Evolutionary conservation across 2,888 invertebrate genomes (phyloP), one percentile per base, ranked within the genome.

Genomic region (Acrobasis repandana): DNA sequence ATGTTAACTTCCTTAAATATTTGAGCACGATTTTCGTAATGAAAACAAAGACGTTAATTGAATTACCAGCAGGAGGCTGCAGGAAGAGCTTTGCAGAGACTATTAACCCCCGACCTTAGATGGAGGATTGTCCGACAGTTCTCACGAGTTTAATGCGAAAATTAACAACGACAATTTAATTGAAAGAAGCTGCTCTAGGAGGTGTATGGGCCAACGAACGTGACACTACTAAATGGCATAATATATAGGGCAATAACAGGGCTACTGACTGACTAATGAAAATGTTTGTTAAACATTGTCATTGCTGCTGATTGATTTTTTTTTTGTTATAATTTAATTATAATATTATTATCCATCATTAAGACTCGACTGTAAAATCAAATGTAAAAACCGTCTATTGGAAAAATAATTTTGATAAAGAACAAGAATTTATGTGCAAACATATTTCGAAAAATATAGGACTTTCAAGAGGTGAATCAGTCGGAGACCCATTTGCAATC

Each of bases 81-180:
- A 58, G 65, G 71, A 71, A 69, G 67, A 67, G 67, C 67, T 61
- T 67, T 70, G 73, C 71, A 71, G 33, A 18, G 49, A 38, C 36
- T 38, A 66, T 64, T 70, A 73, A 81, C 75, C 76, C 67, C 67
- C 64, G 69, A 69, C 71, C 71, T 71, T 61, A 51, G 48, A 54
- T 64, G 65, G 67, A 65, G 18, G 49, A 58, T 49, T 58, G 69
- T 63, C 65, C 65, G 72, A 69, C 74, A 74, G 75, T 86, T 86
- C 86, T 82, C 88, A 88, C 84, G 85, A 83, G 78, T 76, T 76
- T 78, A 73, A 70, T 74, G 80, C 83, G 76, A 84, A 86, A 85
- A 86, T 87, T 86, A 85, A 81, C 79, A 78, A 83, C 80, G 84
- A 77, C 80, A 74, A 80, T 86, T 88, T 86, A 89, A 91, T 91